Conservation (phyloP, 2,113 vertebrate species). For the Prietella phreatophila region DNA sequence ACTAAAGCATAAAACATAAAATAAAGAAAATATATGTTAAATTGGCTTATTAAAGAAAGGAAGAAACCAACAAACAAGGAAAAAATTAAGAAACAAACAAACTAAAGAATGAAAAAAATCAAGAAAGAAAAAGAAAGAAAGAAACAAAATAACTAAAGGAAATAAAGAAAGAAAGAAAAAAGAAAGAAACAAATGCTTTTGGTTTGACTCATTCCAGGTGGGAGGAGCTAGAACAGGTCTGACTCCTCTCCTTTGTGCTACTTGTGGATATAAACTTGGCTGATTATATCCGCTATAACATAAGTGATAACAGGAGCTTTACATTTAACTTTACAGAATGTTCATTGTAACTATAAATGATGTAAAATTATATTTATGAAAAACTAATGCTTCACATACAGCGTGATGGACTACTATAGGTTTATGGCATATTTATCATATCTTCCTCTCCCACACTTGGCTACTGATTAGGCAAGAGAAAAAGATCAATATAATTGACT, state of each 20-base stretch:
- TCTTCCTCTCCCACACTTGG: neutral
- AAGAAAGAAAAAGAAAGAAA: neutral
- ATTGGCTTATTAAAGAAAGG: neutral
- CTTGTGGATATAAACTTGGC: neutral
- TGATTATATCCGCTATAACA: neutral
- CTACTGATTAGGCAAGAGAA: constrained; percentile 73
- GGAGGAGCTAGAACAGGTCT: neutral
- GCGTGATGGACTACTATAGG: neutral
- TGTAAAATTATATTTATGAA: neutral
- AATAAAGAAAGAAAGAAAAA: neutral
- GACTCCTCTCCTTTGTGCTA: neutral
- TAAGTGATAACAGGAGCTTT: neutral
- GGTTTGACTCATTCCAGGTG: neutral
- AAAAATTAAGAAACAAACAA: no score
- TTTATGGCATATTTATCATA: constrained; percentile 19
- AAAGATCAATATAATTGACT: constrained; percentile 87
- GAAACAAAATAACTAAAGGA: neutral
- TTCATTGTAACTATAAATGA: neutral
- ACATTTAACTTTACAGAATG: neutral
- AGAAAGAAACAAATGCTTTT: neutral
- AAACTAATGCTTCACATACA: neutral
- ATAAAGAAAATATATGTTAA: neutral
- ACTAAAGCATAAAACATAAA: no score
- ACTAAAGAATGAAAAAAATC: neutral
- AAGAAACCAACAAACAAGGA: no score